Conservation (phyloP, 2,888 invertebrate species). For the Pammene aurita region DNA sequence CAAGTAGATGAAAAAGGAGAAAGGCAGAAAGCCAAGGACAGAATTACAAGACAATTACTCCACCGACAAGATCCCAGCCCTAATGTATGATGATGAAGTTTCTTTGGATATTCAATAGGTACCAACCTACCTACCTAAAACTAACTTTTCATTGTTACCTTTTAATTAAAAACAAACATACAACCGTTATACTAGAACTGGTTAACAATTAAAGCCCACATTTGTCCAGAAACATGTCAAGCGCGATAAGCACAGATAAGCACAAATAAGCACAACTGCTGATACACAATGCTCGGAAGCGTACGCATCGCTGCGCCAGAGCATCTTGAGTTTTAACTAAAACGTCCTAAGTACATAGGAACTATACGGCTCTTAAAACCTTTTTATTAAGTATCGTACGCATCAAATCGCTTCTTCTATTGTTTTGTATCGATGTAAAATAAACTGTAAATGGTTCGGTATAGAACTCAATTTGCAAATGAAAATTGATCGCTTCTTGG, state of each 20-base stretch:
- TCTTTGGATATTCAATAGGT: too few species aligned
- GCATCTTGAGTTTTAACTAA: slow-evolving; percentile 15
- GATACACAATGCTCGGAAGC: slow-evolving; percentile 61
- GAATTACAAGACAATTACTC: too few species aligned
- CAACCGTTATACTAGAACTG: slow-evolving; percentile 33
- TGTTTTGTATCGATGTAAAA: not conserved
- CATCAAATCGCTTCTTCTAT: slow-evolving; percentile 9
- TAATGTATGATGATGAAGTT: too few species aligned
- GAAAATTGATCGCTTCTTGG: not conserved
- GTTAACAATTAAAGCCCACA: slow-evolving; percentile 37
- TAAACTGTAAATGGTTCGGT: not conserved
- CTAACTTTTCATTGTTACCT: not conserved
- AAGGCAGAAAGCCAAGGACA: too few species aligned
- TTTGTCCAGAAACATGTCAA: slow-evolving; percentile 39
- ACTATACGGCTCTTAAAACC: not conserved
- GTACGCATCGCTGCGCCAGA: slow-evolving; percentile 53
- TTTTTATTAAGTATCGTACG: not conserved
- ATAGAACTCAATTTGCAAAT: not conserved
- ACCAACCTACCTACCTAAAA: too few species aligned
- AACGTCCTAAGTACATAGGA: not conserved
- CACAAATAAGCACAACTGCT: slow-evolving; percentile 25
- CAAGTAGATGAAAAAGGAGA: too few species aligned
- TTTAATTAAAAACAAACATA: slow-evolving; percentile 12
- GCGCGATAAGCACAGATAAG: slow-evolving; percentile 21
- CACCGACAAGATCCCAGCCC: too few species aligned